Evolutionary conservation across 35 echinoderm and acorn worm species (phyloP).

Genomic region (Apostichopus parvimensis): DNA sequence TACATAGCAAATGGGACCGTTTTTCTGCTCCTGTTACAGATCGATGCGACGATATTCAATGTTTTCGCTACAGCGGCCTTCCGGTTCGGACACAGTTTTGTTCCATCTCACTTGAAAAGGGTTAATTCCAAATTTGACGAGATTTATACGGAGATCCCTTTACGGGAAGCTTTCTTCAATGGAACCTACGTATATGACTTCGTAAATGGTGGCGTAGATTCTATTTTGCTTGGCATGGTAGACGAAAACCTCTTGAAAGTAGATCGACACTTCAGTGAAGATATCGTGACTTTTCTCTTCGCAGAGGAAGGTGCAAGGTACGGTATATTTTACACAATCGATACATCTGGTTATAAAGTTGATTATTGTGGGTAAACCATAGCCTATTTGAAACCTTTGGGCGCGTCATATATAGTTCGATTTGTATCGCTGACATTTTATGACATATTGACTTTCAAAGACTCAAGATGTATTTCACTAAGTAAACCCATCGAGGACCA

Average conservation of each 20-base stretch:
- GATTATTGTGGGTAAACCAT: no score
- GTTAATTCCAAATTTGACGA: not conserved
- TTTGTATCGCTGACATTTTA: no score
- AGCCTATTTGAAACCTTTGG: no score
- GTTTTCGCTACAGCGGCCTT: constrained; percentile 73
- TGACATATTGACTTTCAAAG: no score
- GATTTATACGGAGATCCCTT: not conserved
- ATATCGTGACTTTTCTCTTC: constrained; percentile 66
- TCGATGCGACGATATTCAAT: constrained; percentile 64
- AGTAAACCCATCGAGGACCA: no score
- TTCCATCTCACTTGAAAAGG: constrained; percentile 45
- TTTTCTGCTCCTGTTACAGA: not conserved
- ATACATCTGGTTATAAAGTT: no score
- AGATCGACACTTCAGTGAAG: constrained; percentile 55
- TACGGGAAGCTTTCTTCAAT: constrained; percentile 81
- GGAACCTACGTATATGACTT: constrained; percentile 68
- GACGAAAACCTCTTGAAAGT: constrained; percentile 59
- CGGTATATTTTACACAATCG: not conserved
- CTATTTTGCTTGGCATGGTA: constrained; percentile 73
- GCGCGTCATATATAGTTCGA: no score
- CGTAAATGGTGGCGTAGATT: constrained; percentile 75
- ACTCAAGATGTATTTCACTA: no score
- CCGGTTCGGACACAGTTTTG: constrained; percentile 86
- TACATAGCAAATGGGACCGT: no score
- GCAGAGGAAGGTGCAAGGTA: constrained; percentile 65